A percentile compares a stretch with the other conserved stretches of the same genome.
Evolutionary conservation across 1,140 invertebrate genomes (phyloP).

Genomic region (Odontomachus brunneus): DNA sequence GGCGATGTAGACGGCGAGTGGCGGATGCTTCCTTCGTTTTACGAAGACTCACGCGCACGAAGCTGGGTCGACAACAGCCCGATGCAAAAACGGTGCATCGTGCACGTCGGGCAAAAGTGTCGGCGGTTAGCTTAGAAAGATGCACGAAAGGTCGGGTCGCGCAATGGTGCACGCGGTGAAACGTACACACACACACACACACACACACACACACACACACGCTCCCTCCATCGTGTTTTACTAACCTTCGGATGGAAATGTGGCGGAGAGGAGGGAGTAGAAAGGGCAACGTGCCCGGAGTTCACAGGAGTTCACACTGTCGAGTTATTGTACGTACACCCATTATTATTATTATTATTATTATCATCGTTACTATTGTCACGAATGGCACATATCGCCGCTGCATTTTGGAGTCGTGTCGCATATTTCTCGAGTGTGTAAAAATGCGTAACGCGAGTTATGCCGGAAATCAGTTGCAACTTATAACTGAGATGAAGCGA

Average conservation of each 20-base stretch:
- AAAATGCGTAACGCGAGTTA: too few species aligned
- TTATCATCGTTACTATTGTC: conserved; percentile 2
- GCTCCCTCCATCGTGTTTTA: conserved; percentile 24
- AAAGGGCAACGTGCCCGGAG: conserved; percentile 56
- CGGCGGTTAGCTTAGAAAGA: conserved; percentile 1
- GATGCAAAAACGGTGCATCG: conserved; percentile 46
- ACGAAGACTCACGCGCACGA: not conserved
- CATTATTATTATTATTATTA: conserved; percentile 34
- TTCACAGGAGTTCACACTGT: conserved; percentile 53
- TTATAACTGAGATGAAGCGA: too few species aligned
- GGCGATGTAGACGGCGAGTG: too few species aligned
- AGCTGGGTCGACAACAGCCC: not conserved
- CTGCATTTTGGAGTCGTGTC: too few species aligned
- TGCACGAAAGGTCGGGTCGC: conserved; percentile 53
- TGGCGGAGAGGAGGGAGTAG: conserved; percentile 19
- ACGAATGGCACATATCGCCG: not conserved
- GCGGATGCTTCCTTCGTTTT: conserved; percentile 19
- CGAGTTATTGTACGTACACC: conserved; percentile 19
- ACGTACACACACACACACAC: conserved; percentile 20
- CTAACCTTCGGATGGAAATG: conserved; percentile 49
- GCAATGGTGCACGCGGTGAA: conserved; percentile 42
- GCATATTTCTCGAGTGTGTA: too few species aligned
- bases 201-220: not conserved
- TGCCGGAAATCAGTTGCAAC: too few species aligned
- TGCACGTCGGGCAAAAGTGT: conserved; percentile 34